Percentiles rank a stretch among this genome's conserved stretches.
Conservation (phyloP, 2,888 invertebrate species). For the Machimus atricapillus region DNA sequence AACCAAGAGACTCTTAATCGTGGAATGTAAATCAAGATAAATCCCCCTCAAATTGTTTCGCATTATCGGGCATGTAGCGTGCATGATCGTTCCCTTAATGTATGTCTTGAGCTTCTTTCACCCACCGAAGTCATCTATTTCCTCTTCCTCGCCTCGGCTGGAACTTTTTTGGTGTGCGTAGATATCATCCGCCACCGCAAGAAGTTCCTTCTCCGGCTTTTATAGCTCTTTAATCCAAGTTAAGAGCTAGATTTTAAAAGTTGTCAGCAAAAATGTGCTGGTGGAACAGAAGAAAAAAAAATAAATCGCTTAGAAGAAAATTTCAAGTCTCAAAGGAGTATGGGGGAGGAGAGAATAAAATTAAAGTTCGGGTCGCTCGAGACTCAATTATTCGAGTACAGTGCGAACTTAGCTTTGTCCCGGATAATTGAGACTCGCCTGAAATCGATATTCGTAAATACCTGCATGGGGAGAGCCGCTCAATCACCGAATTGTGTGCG, state of each 20-base stretch:
- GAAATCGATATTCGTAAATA: background rate
- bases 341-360: background rate
- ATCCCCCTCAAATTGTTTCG: slow-evolving; percentile 48
- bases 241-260: slow-evolving; percentile 26
- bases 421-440: background rate
- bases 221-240: slow-evolving; percentile 37
- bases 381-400: background rate
- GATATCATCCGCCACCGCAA: background rate
- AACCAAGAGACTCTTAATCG: slow-evolving; percentile 43
- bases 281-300: background rate
- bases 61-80: slow-evolving; percentile 46
- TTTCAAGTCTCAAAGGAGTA: background rate
- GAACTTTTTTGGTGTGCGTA: background rate
- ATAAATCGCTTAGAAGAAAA: background rate
- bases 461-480: background rate
- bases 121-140: slow-evolving; percentile 8
- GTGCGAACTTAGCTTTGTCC: background rate
- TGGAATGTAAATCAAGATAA: slow-evolving; percentile 48
- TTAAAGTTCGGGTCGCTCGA: background rate
- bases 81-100: slow-evolving; percentile 12
- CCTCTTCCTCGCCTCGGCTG: background rate
- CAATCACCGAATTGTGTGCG: slow-evolving; percentile 27
- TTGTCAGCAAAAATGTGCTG: slow-evolving; percentile 26
- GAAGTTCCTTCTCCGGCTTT: slow-evolving; percentile 15
- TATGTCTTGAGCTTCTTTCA: slow-evolving; percentile 10